A percentile compares a stretch with the other conserved stretches of the same genome.
Evolutionary conservation across 2,113 vertebrate genomes (phyloP).

Genomic region (Nycticorax nycticorax): DNA sequence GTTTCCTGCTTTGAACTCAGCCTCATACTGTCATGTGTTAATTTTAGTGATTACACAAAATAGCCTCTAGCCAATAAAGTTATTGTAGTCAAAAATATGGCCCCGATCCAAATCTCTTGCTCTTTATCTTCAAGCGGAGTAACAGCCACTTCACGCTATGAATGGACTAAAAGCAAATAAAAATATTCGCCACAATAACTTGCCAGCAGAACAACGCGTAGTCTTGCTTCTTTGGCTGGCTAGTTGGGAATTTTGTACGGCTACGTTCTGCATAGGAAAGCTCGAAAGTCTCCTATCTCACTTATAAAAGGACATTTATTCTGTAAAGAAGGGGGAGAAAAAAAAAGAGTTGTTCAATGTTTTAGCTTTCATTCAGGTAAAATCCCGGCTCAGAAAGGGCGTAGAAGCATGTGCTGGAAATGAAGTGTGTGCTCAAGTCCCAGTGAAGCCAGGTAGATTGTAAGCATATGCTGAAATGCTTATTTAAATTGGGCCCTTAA

Average conservation of each 20-base stretch:
- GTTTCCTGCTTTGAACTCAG: conserved; percentile 58
- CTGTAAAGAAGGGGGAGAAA: neutral
- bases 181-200: neutral
- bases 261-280: neutral
- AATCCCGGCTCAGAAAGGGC: neutral
- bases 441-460: conserved; percentile 46
- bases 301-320: neutral
- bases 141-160: conserved; percentile 15
- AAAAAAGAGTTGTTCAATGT: neutral
- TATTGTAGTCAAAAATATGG: conserved; percentile 54
- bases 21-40: conserved; percentile 10
- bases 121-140: neutral
- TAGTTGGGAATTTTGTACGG: neutral
- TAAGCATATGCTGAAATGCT: conserved; percentile 55
- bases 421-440: conserved; percentile 28
- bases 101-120: neutral
- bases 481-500: conserved; percentile 54
- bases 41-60: conserved; percentile 48
- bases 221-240: neutral
- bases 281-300: neutral
- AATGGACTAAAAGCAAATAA: conserved; percentile 40
- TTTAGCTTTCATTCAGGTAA: conserved; percentile 39
- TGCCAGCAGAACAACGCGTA: neutral
- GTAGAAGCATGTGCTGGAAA: conserved; percentile 9
- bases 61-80: conserved; percentile 2